Base-by-base conservation (phyloP, 2,113 vertebrate genomes). In the Barnardius zonarius region DNA sequence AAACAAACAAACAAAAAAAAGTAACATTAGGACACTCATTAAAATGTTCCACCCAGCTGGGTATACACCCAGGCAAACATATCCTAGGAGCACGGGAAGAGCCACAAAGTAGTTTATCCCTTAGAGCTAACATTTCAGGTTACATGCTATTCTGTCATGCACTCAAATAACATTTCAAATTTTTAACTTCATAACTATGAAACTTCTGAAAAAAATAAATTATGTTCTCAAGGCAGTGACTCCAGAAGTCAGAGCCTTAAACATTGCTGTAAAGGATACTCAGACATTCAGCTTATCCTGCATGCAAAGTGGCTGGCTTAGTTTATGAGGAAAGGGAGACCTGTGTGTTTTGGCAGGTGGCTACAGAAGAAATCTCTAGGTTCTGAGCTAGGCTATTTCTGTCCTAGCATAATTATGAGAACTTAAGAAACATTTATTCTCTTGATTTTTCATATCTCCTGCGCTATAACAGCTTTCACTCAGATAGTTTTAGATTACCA, bases 1-100 rank as follows among this genome's bases (percentile, higher is more conserved):
- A 37, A 44, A 43, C 7, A 39, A 39, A 17, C 43, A 44, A 44
- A 44, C 44, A 76, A 62, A 17, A 3, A 49, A 43, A 74, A 91
- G n/a, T 20, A 59, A 78, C 24, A 43, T 0, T 10, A 5, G 8
- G 27, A 31, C 24, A 74, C 5, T 86, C 24, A 55, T 0, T 0
- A 41, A 55, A 80, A 35, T 3, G 5, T 59, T 62, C 24, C 54
- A 79, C 13, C 30, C 59, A 64, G 25, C 19, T 69, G 10, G 14
- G 23, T n/a, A 30, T 24, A 61, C 5, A 49, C 6, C 18, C 48
- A 51, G 37, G 46, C 0, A 0, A 54, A 54, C 15, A 39, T 23
- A 77, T 19, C 25, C 22, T 18, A 59, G 22, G 30, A 62, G 17
- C 77, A 2, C 7, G 23, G 6, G 43, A 78, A 91, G 25, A 83